Evolutionary conservation across 2,888 invertebrate genomes (phyloP).

Genomic region (Sycophila texana): DNA sequence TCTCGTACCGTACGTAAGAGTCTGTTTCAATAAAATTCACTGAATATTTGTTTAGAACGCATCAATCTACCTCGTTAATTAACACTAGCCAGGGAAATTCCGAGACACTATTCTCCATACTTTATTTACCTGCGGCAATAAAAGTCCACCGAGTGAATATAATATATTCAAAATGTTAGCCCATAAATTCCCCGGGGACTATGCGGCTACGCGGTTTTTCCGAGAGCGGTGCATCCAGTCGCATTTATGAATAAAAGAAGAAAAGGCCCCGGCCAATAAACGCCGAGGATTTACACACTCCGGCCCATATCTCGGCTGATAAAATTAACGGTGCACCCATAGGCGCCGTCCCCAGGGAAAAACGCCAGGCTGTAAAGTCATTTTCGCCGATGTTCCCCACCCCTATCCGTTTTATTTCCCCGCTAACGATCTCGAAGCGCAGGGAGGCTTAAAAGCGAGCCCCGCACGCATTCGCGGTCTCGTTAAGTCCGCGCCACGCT

Average conservation of each 20-base stretch:
- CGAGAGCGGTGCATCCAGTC: slow-evolving; percentile 1
- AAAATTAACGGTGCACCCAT: slow-evolving; percentile 42
- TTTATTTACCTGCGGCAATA: not conserved
- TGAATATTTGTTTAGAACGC: slow-evolving; percentile 7
- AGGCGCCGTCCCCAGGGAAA: slow-evolving; percentile 3
- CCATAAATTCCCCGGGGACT: slow-evolving; percentile 32
- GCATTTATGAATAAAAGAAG: slow-evolving; percentile 29
- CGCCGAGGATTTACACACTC: slow-evolving; percentile 26
- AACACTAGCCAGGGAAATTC: slow-evolving; percentile 1
- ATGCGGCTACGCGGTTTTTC: not conserved
- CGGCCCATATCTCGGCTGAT: slow-evolving; percentile 11
- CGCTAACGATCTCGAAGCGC: slow-evolving; percentile 25
- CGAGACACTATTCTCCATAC: not conserved
- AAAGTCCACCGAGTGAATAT: slow-evolving; percentile 22
- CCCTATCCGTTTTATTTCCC: slow-evolving; percentile 39
- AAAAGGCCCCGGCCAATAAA: slow-evolving; percentile 18
- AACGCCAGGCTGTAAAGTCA: slow-evolving; percentile 44
- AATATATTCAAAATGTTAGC: slow-evolving; percentile 33
- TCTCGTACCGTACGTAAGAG: not conserved
- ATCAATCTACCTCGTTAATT: slow-evolving; percentile 26
- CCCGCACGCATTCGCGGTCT: not conserved
- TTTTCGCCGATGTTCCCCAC: slow-evolving; percentile 8
- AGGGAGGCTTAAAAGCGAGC: not conserved
- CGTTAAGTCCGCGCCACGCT: slow-evolving; percentile 65
- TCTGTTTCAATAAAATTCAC: not conserved